Evolutionary conservation across 2,797 vertebrate genomes (phyloP).

Genomic region (Tragelaphus oryx): DNA sequence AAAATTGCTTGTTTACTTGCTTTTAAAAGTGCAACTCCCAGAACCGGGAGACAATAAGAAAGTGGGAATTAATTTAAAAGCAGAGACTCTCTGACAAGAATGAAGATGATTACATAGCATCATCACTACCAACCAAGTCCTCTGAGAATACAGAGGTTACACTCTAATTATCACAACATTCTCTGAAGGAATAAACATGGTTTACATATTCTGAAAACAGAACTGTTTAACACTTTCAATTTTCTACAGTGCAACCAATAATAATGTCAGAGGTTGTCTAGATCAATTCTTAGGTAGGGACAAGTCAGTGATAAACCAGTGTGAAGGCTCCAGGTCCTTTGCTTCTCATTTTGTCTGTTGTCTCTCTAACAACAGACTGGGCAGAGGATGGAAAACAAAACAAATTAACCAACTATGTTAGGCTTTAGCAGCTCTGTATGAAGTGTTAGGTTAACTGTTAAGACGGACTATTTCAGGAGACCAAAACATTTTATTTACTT

Average conservation of each 20-base stretch:
- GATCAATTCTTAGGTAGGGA: background rate
- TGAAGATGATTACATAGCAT: background rate
- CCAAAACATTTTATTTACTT: background rate
- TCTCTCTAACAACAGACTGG: background rate
- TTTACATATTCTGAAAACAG: background rate
- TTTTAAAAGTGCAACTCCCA: background rate
- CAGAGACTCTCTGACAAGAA: background rate
- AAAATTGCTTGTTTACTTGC: background rate
- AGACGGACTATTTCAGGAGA: background rate
- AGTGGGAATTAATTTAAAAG: background rate
- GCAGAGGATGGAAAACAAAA: conserved; percentile 14
- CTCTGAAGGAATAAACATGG: background rate
- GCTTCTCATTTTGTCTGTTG: background rate
- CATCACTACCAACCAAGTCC: background rate
- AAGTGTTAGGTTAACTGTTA: background rate
- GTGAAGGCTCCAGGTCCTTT: background rate
- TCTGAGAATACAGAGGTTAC: background rate
- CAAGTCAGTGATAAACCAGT: background rate
- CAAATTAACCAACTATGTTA: background rate
- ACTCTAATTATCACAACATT: background rate
- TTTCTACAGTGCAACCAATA: background rate
- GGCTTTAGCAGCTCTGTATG: background rate
- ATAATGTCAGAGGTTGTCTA: background rate
- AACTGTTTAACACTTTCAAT: background rate
- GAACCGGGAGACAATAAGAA: background rate